Conservation (phyloP, 2,888 invertebrate genomes). For the Dryadula phaetusa region DNA sequence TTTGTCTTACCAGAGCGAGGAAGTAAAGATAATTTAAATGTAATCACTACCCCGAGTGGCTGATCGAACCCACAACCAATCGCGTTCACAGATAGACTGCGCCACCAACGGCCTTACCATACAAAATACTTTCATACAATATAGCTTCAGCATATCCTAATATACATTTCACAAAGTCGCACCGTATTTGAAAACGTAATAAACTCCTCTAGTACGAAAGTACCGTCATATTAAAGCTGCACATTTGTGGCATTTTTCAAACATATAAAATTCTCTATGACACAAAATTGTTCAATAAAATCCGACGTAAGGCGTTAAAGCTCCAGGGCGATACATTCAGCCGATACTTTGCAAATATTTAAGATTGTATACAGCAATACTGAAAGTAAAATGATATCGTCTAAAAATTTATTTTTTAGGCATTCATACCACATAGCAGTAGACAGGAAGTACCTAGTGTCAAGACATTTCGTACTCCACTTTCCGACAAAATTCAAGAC, state of each 20-base stretch:
- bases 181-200: constrained; percentile 15
- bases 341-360: constrained; percentile 20
- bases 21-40: no score
- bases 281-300: constrained; percentile 27
- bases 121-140: neutral
- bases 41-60: no score
- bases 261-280: constrained; percentile 27
- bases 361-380: constrained; percentile 5
- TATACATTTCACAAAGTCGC: constrained; percentile 4
- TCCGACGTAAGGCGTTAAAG: constrained; percentile 19
- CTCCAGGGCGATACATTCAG: neutral
- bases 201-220: constrained; percentile 4
- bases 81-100: no score
- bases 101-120: no score
- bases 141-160: constrained; percentile 1
- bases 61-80: no score
- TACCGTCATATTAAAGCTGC: constrained; percentile 30
- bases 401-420: no score
- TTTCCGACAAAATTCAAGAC: no score
- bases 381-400: constrained; percentile 6
- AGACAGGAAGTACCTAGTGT: no score
- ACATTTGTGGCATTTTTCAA: constrained; percentile 29
- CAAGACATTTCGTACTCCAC: no score
- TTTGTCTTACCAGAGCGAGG: no score
- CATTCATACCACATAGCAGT: no score